Evolutionary conservation across 1,140 invertebrate genomes (phyloP).

Genomic region (Musca vetustissima): DNA sequence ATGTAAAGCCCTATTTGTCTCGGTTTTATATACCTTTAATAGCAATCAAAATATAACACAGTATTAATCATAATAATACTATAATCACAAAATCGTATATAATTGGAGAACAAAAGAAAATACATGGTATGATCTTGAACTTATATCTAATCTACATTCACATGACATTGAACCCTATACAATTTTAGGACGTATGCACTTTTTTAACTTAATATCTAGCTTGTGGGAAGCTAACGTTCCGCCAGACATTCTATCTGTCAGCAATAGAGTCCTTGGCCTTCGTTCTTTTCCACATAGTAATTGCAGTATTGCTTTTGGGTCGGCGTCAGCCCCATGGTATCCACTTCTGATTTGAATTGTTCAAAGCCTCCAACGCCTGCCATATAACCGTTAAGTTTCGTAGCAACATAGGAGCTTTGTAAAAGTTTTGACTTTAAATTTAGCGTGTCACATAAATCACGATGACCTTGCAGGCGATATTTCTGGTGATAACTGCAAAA

Average conservation of each 20-base stretch:
- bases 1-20: too few relatives aligned
- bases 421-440: constrained; percentile 67
- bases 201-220: too few relatives aligned
- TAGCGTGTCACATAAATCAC: constrained; percentile 69
- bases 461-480: constrained; percentile 81
- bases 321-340: constrained; percentile 70
- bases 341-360: constrained; percentile 72
- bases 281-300: constrained; percentile 69
- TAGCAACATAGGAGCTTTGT: constrained; percentile 78
- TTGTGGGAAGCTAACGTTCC: too few relatives aligned
- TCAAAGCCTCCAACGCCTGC: constrained; percentile 75
- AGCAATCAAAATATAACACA: too few relatives aligned
- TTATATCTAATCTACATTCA: too few relatives aligned
- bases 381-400: constrained; percentile 85
- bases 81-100: too few relatives aligned
- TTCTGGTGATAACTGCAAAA: constrained; percentile 88
- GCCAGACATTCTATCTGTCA: constrained; percentile 52
- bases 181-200: too few relatives aligned
- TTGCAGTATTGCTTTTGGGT: constrained; percentile 76
- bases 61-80: too few relatives aligned
- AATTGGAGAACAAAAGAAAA: too few relatives aligned
- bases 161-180: too few relatives aligned
- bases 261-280: constrained; percentile 73
- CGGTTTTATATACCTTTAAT: too few relatives aligned
- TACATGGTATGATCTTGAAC: too few relatives aligned